Evolutionary conservation across 2,113 vertebrate genomes (phyloP).

Genomic region (Reinhardtius hippoglossoides): DNA sequence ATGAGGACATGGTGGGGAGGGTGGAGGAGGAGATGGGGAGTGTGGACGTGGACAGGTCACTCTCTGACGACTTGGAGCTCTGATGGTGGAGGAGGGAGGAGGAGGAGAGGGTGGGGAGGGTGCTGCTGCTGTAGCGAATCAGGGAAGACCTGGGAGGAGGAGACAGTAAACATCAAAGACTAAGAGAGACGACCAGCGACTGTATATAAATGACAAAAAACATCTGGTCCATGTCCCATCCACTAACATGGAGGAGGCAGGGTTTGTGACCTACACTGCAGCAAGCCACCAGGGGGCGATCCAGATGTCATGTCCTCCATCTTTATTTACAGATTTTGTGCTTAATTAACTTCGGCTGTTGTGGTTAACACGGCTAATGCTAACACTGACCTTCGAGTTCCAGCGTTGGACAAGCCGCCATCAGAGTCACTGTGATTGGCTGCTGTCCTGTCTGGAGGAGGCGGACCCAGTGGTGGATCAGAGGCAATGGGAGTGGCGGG

Average conservation of each 20-base stretch:
- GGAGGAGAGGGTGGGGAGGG: constrained; percentile 70
- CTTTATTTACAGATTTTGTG: not conserved
- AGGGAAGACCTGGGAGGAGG: constrained; percentile 69
- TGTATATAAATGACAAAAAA: too few species aligned
- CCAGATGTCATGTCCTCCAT: not conserved
- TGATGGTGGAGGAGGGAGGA: constrained; percentile 65
- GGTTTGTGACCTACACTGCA: too few species aligned
- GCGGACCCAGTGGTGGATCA: constrained; percentile 36
- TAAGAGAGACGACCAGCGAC: not conserved
- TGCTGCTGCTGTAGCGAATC: constrained; percentile 79
- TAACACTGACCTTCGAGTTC: constrained; percentile 60
- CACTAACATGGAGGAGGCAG: too few species aligned
- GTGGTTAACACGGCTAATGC: not conserved
- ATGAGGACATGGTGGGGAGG: constrained; percentile 63
- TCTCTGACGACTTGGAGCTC: constrained; percentile 78
- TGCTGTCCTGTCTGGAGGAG: constrained; percentile 35
- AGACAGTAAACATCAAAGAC: constrained; percentile 11
- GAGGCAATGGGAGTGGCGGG: constrained; percentile 54
- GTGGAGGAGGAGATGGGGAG: constrained; percentile 68
- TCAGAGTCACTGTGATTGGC: constrained; percentile 72
- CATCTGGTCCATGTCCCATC: too few species aligned
- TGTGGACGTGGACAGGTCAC: constrained; percentile 73
- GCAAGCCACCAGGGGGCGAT: too few species aligned
- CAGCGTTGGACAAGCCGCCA: constrained; percentile 37
- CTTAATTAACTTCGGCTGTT: too few species aligned